Evolutionary conservation across 1,140 invertebrate species (phyloP), one percentile per base, ranked within the genome.

Genomic region (Zaprionus nigranus): DNA sequence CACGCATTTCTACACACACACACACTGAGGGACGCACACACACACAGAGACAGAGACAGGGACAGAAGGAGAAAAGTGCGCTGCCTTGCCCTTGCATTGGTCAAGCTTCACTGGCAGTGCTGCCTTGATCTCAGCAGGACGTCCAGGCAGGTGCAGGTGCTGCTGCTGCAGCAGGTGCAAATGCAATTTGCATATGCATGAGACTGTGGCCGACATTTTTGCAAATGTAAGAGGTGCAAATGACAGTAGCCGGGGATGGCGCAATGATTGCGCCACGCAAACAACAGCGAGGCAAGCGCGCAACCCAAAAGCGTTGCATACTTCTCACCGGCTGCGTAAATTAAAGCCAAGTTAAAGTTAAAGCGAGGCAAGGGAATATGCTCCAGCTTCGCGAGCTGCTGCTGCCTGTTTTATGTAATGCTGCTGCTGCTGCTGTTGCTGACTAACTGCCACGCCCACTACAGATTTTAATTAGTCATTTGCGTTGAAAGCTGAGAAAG

Each of bases 111-210:
- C 54, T 43, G 20, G 59, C 24, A 26, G 4, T 73, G 71, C 68
- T 57, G 53, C 62, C 80, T 82, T 77, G 78, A 79, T 71, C 71
- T 79, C 81, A 67, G 20, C 43, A 17, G 73, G n/a, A n/a, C 12
- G 26, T n/a, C 36, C 15, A 12, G 20, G 13, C 12, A n/a, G 60
- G n/a, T 72, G 81, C 40, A 57, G 28, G n/a, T 36, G 9, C 28
- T 3, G 60, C 28, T 3, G 60, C 22, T 68, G 81, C 77, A 72
- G 54, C 20, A 56, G 53, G 13, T n/a, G 70, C 63, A 85, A 85
- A 85, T 86, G 82, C 84, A 88, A 88, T 88, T 88, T 88, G 85
- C 85, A 88, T 88, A 88, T 90, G 85, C 85, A 88, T 88, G 85
- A 88, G 87, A 74, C 86, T 88, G 85, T 90, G 85, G 81, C 70